A percentile compares a stretch with the other conserved stretches of the same genome.
These are phyloP conservation scores for Tokudaia tokunoshimensis DNA, from an alignment of 2,797 vertebrate species.

Conservation along the genomic window DNA sequence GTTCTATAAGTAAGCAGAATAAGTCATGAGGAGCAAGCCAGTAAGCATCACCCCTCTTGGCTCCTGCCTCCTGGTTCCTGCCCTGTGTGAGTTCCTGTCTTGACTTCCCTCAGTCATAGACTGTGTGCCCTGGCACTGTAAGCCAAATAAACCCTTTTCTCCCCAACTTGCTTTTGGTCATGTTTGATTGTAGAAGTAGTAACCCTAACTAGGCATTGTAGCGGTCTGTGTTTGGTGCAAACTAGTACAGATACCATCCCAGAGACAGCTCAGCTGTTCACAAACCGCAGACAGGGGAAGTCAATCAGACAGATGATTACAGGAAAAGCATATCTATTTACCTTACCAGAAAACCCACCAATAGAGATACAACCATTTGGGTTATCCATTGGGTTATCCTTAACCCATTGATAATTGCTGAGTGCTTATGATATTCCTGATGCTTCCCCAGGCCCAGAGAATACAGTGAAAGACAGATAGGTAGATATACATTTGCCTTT, in stretches of 20 bases:
- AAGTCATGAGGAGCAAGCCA: too few species aligned
- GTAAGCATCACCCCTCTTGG: too few species aligned
- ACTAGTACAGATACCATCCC: neutral
- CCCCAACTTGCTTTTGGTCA: neutral
- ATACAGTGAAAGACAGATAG: neutral
- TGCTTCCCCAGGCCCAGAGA: neutral
- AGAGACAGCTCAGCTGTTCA: conserved; percentile 14
- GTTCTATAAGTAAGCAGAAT: too few species aligned
- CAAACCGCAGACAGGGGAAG: neutral
- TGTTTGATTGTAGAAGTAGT: neutral
- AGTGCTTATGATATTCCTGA: neutral
- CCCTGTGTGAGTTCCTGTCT: too few species aligned
- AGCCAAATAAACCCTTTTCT: neutral
- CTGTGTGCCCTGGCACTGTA: neutral
- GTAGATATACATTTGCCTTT: neutral
- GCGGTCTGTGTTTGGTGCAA: neutral
- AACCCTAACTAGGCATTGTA: neutral
- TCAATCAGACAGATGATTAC: neutral
- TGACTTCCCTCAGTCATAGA: neutral
- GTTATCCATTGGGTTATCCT: neutral
- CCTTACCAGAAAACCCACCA: neutral
- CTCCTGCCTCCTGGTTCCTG: too few species aligned
- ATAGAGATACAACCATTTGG: neutral
- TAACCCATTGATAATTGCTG: neutral
- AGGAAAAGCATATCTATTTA: neutral